Conservation (phyloP, 35 echinoderm and acorn worm genomes). For the Apostichopus japonicus region DNA sequence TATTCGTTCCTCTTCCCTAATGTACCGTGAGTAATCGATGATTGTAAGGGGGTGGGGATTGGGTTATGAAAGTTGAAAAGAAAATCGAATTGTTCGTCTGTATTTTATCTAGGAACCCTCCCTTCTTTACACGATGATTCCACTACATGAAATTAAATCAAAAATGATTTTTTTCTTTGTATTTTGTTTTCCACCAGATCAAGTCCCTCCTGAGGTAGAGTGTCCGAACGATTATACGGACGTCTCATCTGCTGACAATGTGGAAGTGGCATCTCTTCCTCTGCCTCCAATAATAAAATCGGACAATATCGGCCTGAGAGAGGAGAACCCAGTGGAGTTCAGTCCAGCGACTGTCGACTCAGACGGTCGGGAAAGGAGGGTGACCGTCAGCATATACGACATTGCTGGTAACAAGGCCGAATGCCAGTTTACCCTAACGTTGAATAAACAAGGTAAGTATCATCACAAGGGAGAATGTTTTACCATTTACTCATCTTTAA, state of each 20-base stretch:
- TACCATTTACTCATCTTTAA: no score
- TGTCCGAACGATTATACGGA: conserved; percentile 10
- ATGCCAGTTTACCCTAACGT: conserved; percentile 2
- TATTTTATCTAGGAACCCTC: no score
- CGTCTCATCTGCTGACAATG: not conserved
- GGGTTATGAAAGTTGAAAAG: no score
- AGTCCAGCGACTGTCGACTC: not conserved
- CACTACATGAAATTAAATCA: no score
- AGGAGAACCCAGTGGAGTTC: not conserved
- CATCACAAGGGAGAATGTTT: not conserved
- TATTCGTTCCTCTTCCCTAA: no score
- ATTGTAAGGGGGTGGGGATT: no score
- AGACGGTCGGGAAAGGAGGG: not conserved
- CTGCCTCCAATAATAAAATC: not conserved
- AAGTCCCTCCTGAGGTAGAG: not conserved
- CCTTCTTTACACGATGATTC: no score
- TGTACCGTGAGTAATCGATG: no score
- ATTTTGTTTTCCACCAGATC: not conserved
- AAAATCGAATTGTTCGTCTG: no score
- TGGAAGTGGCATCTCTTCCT: not conserved
- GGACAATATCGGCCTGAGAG: conserved; percentile 9
- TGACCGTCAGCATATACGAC: conserved; percentile 7
- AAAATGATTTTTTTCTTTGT: no score
- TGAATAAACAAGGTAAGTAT: not conserved
- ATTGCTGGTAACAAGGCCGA: not conserved